Evolutionary conservation across 2,797 vertebrate species (phyloP).

Genomic region (Eurystomus glaucurus): DNA sequence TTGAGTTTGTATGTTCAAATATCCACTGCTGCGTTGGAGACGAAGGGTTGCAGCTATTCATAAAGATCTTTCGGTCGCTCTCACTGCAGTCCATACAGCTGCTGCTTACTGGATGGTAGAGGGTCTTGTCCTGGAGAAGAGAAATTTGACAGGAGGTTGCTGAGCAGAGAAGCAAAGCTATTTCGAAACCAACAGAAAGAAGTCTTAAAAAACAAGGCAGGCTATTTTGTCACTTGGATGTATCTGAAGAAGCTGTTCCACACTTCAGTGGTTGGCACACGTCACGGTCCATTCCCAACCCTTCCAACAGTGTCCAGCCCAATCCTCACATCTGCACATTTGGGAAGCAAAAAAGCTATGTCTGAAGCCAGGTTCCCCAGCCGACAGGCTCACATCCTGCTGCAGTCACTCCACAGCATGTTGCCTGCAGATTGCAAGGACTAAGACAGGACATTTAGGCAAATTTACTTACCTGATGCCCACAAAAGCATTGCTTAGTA

Average conservation of each 20-base stretch:
- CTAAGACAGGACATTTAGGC: background rate
- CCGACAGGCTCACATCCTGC: background rate
- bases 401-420: rapidly evolving
- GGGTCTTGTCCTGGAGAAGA: conserved; percentile 88
- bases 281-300: background rate
- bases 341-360: background rate
- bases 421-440: background rate
- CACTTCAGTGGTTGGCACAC: background rate
- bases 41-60: conserved; percentile 90
- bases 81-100: conserved; percentile 93
- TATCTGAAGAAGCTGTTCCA: background rate
- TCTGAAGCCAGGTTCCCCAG: background rate
- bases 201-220: background rate
- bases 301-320: background rate
- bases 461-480: background rate
- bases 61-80: conserved; percentile 90
- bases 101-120: conserved; percentile 93
- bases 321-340: background rate
- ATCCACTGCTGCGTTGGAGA: conserved; percentile 93
- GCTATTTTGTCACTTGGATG: background rate
- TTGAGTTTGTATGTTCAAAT: conserved; percentile 93
- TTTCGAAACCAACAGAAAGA: background rate
- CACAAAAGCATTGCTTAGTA: background rate
- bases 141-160: background rate
- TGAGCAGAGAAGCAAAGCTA: background rate